A percentile compares a stretch with the other conserved stretches of the same genome.
Evolutionary conservation across 2,113 vertebrate genomes (phyloP).

Genomic region (Peromyscus polionotus): DNA sequence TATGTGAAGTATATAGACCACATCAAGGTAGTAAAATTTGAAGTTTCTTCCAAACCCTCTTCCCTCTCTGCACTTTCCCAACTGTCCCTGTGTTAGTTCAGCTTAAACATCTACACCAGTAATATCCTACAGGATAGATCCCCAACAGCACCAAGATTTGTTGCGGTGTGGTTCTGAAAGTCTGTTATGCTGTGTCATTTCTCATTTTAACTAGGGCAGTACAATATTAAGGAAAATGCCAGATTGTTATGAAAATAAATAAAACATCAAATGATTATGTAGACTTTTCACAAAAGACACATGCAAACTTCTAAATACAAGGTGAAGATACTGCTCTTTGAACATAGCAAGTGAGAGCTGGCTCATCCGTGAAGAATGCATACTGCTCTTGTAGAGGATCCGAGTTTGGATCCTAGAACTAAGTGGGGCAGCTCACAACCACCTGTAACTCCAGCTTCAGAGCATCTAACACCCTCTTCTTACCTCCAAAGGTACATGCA

Average conservation of each 20-base stretch:
- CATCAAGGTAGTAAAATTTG: not conserved
- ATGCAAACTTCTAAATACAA: not conserved
- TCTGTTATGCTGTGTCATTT: not conserved
- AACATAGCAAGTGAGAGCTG: not conserved
- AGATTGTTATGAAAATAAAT: not conserved
- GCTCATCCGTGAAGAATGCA: not conserved
- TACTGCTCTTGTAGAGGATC: not conserved
- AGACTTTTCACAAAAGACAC: too few relatives aligned
- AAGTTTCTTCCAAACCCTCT: not conserved
- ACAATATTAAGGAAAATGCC: too few relatives aligned
- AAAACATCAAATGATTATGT: not conserved
- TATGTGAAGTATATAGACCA: not conserved
- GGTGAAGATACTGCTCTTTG: rapidly evolving
- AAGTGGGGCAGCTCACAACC: not conserved
- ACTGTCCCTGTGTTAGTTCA: not conserved
- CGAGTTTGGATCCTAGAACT: not conserved
- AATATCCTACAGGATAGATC: not conserved
- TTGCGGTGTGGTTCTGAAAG: not conserved
- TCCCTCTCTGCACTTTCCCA: not conserved
- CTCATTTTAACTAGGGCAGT: too few relatives aligned
- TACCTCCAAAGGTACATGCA: not conserved
- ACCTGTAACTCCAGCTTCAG: not conserved
- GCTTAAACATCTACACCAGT: not conserved
- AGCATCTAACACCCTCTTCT: not conserved
- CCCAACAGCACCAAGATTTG: too few relatives aligned